Evolutionary conservation across 2,113 vertebrate genomes (phyloP), one percentile per base, ranked within the genome.

Genomic region (Amphilophus citrinellus): DNA sequence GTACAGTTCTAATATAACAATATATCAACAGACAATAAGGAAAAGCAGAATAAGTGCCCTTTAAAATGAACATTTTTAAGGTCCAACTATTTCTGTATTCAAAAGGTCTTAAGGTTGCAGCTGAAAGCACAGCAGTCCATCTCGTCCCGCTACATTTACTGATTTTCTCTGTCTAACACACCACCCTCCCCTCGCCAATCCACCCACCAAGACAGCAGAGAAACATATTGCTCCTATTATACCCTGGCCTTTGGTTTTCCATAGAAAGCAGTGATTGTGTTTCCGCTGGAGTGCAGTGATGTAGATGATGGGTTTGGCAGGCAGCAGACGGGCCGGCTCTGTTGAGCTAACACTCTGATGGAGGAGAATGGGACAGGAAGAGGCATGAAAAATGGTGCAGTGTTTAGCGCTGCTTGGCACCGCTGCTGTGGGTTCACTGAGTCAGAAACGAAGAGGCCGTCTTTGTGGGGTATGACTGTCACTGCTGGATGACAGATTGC

Each of bases 241-340:
- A 61, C 3, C 4, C 58, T 9, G 61, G 32, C 61, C 18, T 88
- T 87, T 82, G 66, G 82, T 92, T 92, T 90, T 90, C 80, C 85
- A 83, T 76, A 83, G 85, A 90, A 86, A 80, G 79, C 85, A 84
- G 83, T 61, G 87, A 87, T 82, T 90, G 83, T 88, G 82, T 84
- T 90, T 87, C 77, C 30, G 59, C 13, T 86, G 87, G 83, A 90
- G 91, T 73, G 81, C 61, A 22, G 79, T 18, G 85, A 86, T 89
- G 85, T 86, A 76, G 89, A 88, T 89, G 87, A 92, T 87, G 87
- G 79, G 71, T 85, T 86, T 92, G 89, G 89, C 91, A 91, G 87
- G 79, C 89, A 14, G 87, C 76, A 84, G 85, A 87, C 85, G 44
- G 86, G 22, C 66, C 65, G 2, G 81, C 76, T 87, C 83, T 86